Percentiles rank a stretch among this genome's conserved stretches.
phyloP scores from a whole-genome alignment of 2,888 invertebrate species.

The Dorcus parallelipipedus region DNA sequence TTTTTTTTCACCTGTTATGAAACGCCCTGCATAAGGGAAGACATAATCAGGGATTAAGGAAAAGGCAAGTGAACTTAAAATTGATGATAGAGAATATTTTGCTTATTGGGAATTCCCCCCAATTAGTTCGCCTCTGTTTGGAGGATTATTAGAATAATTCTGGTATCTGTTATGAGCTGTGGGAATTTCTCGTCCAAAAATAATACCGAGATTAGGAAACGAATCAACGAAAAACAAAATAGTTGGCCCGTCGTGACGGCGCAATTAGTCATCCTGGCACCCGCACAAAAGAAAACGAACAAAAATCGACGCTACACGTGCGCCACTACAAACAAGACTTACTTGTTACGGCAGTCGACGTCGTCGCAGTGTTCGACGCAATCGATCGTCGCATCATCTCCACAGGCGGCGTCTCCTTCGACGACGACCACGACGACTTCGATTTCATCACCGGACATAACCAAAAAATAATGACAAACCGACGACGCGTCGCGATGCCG shows the following conservation, averaged over 20 bases:
- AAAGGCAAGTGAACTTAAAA: too few relatives aligned
- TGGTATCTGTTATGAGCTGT: too few relatives aligned
- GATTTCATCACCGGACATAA: neutral
- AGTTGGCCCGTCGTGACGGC: neutral
- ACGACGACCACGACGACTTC: neutral
- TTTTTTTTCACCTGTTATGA: too few relatives aligned
- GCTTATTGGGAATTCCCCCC: too few relatives aligned
- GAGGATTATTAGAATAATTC: too few relatives aligned
- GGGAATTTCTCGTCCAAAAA: too few relatives aligned
- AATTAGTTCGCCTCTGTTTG: too few relatives aligned
- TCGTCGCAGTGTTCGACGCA: neutral
- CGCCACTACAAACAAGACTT: neutral
- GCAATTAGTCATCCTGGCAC: neutral
- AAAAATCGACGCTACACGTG: neutral
- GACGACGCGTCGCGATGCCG: neutral
- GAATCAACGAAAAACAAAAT: neutral
- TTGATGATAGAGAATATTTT: too few relatives aligned
- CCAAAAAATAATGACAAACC: too few relatives aligned
- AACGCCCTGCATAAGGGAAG: too few relatives aligned
- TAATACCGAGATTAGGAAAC: too few relatives aligned
- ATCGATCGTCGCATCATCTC: neutral
- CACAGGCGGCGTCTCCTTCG: neutral
- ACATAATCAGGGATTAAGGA: too few relatives aligned
- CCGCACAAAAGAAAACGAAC: neutral
- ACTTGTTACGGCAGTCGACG: neutral